phyloP scores from a whole-genome alignment of 2,797 vertebrate species.

The Acridotheres tristis region DNA sequence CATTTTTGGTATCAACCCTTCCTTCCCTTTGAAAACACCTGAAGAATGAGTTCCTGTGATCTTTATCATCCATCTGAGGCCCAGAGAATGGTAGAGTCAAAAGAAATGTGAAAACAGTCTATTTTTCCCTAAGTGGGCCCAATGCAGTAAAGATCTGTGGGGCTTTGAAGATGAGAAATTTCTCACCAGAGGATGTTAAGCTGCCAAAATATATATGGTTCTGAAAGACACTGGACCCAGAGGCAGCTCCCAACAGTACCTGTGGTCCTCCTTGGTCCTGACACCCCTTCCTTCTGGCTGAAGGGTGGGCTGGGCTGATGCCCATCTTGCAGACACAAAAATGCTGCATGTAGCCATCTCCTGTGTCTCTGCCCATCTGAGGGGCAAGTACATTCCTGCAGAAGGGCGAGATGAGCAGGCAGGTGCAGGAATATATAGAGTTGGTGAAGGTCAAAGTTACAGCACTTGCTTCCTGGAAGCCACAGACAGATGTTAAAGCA shows the following conservation, averaged over 20 bases:
- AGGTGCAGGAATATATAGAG: accelerated
- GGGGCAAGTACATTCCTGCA: accelerated
- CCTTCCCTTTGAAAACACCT: background rate
- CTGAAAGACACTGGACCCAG: background rate
- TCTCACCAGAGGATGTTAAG: background rate
- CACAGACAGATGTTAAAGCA: background rate
- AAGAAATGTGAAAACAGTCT: background rate
- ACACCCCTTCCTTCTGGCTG: background rate
- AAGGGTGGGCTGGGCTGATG: background rate
- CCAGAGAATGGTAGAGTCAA: background rate
- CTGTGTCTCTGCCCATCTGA: background rate
- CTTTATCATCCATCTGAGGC: background rate
- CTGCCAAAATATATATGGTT: background rate
- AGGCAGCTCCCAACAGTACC: background rate
- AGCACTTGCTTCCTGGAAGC: background rate
- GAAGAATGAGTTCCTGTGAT: background rate
- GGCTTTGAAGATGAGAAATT: background rate
- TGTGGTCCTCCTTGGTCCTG: background rate
- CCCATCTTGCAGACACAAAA: background rate
- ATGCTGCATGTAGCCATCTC: accelerated
- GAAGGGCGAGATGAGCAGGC: background rate
- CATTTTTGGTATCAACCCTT: background rate
- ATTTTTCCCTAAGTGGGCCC: background rate
- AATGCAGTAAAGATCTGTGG: background rate
- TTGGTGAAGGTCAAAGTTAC: background rate